phyloP scores from a whole-genome alignment of 2,888 invertebrate genomes.

The Phlogophora meticulosa region DNA sequence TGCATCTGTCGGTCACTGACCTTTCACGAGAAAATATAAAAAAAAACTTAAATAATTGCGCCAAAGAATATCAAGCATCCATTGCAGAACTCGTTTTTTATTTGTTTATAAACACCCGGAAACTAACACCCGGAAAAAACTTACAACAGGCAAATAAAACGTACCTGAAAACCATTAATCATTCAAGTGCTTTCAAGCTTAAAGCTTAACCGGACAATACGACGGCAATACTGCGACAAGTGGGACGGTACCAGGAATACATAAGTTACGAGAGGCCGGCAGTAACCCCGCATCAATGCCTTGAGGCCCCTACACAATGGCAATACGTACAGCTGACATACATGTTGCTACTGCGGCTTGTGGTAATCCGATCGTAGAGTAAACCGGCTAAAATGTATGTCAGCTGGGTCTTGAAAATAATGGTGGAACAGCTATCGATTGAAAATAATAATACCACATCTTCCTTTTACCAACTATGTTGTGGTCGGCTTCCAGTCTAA shows the following conservation, averaged over 20 bases:
- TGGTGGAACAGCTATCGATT: constrained; percentile 10
- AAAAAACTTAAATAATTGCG: no score
- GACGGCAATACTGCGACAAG: constrained; percentile 15
- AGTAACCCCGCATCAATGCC: constrained; percentile 30
- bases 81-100: no score
- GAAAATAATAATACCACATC: no score
- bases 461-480: no score
- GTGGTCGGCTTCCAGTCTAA: no score
- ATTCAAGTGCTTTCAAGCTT: constrained; percentile 16
- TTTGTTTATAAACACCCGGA: no score
- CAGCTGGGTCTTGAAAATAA: constrained; percentile 11
- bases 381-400: constrained; percentile 37
- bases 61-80: no score
- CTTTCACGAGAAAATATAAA: no score
- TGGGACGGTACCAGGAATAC: constrained; percentile 38
- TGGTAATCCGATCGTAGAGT: constrained; percentile 33
- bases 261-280: constrained; percentile 39
- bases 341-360: constrained; percentile 48
- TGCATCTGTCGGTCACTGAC: no score
- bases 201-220: constrained; percentile 24
- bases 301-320: constrained; percentile 50
- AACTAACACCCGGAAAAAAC: no score
- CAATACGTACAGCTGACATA: constrained; percentile 39
- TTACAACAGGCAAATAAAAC: neutral
- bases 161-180: neutral